These are phyloP conservation scores for Drosophila robusta DNA, from an alignment of 2,888 invertebrate species.

Conservation along the genomic window DNA sequence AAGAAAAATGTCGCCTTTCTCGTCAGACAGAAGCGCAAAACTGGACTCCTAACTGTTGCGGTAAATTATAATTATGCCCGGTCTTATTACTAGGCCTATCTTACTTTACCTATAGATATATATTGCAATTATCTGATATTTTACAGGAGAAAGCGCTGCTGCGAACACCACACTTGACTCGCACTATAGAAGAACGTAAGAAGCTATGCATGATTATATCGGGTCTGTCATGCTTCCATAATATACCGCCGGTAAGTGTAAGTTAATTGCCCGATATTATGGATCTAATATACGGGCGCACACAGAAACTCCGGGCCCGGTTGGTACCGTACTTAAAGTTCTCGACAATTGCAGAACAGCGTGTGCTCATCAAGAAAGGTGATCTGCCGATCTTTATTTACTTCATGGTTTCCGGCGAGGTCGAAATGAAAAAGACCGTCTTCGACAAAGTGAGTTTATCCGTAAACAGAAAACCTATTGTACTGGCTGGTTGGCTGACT, in stretches of 20 bases:
- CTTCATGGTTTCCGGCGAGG: constrained; percentile 88
- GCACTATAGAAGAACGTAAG: constrained; percentile 88
- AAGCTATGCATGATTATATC: constrained; percentile 87
- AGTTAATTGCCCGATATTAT: too few species aligned
- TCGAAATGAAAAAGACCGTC: constrained; percentile 76
- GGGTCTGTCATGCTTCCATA: constrained; percentile 88
- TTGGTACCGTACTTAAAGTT: constrained; percentile 88
- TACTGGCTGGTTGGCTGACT: not conserved
- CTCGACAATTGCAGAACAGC: constrained; percentile 87
- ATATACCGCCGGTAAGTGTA: constrained; percentile 86
- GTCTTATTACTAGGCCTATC: too few species aligned
- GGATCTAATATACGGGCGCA: constrained; percentile 13
- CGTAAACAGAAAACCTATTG: too few species aligned
- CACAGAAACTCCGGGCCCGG: constrained; percentile 87
- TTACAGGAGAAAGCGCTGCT: constrained; percentile 88
- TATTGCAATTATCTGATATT: too few species aligned
- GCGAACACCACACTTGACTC: constrained; percentile 86
- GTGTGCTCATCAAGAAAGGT: constrained; percentile 88
- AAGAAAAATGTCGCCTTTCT: constrained; percentile 47
- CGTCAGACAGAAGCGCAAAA: constrained; percentile 45
- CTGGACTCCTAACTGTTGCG: constrained; percentile 41
- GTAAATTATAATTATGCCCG: constrained; percentile 11
- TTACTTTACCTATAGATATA: not conserved
- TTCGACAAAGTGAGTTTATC: constrained; percentile 75
- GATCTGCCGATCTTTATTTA: constrained; percentile 88